Evolutionary conservation across 2,888 invertebrate species (phyloP), one percentile per base, ranked within the genome.

Genomic region (Lypha dubia): DNA sequence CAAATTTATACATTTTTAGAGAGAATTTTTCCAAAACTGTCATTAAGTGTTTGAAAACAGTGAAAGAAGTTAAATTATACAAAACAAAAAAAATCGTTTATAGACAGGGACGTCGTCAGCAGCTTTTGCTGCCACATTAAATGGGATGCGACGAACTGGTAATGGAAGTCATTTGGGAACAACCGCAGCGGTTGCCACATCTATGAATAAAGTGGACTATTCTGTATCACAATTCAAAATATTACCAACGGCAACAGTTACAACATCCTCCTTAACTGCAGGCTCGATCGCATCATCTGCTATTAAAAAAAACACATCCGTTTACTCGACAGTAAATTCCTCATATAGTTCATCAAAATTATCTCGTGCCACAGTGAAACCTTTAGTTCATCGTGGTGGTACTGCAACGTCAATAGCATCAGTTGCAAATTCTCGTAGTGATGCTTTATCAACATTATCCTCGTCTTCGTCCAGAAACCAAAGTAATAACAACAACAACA

Each of bases 71-170:
- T 41, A 62, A 46, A 58, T 67, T 11, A n/a, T 38, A n/a, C n/a
- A 38, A 49, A 44, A 67, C 5, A 53, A 58, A 88, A n/a, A n/a
- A n/a, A n/a, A n/a, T n/a, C 83, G 73, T 75, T 85, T 73, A 62
- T 81, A 84, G 84, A 58, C 56, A 53, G 46, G 73, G 22, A 63
- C 22, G 68, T 70, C 22, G 68, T 70, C 79, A 63, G 86, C 85
- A 80, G 71, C 83, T 60, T 13, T 70, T 79, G 79, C 65, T 77
- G 65, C 84, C 67, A 67, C 81, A 74, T 70, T 77, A 77, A 86
- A 87, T 89, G 91, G 90, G 80, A 90, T 91, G 90, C 89, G 89
- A 88, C 90, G 89, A 65, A 85, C 80, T 82, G 85, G 84, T 79
- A 83, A 80, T 80, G 85, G 82, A 35, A 79, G 70, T 86, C 71